Base-by-base conservation (phyloP, 2,888 invertebrate species). In the Drosophila birchii region DNA sequence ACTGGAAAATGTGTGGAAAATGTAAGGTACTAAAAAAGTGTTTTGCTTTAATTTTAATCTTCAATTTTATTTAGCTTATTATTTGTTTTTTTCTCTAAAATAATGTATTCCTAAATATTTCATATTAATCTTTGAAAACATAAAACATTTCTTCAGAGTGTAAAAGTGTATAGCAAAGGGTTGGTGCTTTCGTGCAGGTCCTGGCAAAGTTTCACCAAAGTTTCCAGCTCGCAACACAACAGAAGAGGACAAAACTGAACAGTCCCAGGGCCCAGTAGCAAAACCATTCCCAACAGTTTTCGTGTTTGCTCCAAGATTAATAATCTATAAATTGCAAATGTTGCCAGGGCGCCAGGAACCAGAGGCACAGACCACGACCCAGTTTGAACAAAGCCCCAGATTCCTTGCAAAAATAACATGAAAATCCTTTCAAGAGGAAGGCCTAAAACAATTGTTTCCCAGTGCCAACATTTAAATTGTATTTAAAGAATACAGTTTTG, bases 271-370 rank as follows among this genome's bases (percentile, higher is more conserved):
- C 54, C 38, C 38, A 44, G 34, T 32, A 47, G 23, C n/a, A 54
- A 47, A 38, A 38, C 26, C 63, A 63, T 63, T 60, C 49, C 60
- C 49, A 53, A 59, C 59, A 59, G 63, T 80, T 75, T 61, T 75
- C 69, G 68, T 78, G 75, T 62, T 80, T 78, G 53, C 64, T 66
- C 60, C 41, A 67, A 80, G 70, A 79, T 79, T 74, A 64, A 80
- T 80, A 83, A 80, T 80, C 80, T 78, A 64, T 75, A 75, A 75
- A 75, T 41, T 62, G 78, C 75, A 69, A 75, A 66, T 64, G 81
- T 54, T 78, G 61, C 49, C 78, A 41, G 32, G 43, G 26, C 20
- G 12, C 18, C 18, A 16, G 34, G 39, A 36, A 20, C 39, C 45
- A n/a, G 16, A 16, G 36, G 26, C 71, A 34, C 39, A 41, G 43